Percentiles rank a stretch among this genome's conserved stretches.
Evolutionary conservation across 1,140 invertebrate species (phyloP).

Genomic region (Papilio glaucus): DNA sequence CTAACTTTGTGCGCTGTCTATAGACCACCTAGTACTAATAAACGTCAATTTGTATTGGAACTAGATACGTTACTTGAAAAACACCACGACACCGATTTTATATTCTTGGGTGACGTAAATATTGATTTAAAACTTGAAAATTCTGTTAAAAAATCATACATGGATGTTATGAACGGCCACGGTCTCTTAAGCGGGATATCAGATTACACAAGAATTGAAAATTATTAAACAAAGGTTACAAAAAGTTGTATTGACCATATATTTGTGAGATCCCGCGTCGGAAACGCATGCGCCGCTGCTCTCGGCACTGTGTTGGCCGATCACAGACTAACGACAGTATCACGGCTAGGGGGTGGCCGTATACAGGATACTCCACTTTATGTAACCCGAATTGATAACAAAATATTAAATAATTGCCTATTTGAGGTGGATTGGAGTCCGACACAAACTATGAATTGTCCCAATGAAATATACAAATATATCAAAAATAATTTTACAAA

Average conservation of each 20-base stretch:
- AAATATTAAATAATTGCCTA: conserved; percentile 21
- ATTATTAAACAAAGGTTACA: conserved; percentile 12
- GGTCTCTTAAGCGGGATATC: conserved; percentile 40
- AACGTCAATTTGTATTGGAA: conserved; percentile 38
- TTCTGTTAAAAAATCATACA: conserved; percentile 39
- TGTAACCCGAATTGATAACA: conserved; percentile 13
- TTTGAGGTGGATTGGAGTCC: conserved; percentile 30
- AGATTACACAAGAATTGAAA: conserved; percentile 40
- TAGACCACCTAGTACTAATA: conserved; percentile 38
- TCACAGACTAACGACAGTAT: conserved; percentile 31
- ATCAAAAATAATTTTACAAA: conserved; percentile 29
- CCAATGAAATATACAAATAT: conserved; percentile 37
- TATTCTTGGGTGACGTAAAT: conserved; percentile 40
- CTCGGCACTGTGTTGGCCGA: conserved; percentile 32
- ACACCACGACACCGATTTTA: conserved; percentile 14
- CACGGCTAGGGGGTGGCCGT: neutral
- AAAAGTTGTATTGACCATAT: conserved; percentile 44
- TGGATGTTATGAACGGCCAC: conserved; percentile 28
- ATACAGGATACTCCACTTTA: conserved; percentile 38
- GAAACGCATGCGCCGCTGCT: conserved; percentile 25
- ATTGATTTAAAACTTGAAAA: conserved; percentile 38
- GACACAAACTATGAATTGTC: conserved; percentile 13
- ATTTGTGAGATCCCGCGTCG: conserved; percentile 34
- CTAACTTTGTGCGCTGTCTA: conserved; percentile 38
- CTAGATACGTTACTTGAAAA: conserved; percentile 17